Evolutionary conservation across 2,797 vertebrate genomes (phyloP).

Genomic region (Chiloscyllium punctatum): DNA sequence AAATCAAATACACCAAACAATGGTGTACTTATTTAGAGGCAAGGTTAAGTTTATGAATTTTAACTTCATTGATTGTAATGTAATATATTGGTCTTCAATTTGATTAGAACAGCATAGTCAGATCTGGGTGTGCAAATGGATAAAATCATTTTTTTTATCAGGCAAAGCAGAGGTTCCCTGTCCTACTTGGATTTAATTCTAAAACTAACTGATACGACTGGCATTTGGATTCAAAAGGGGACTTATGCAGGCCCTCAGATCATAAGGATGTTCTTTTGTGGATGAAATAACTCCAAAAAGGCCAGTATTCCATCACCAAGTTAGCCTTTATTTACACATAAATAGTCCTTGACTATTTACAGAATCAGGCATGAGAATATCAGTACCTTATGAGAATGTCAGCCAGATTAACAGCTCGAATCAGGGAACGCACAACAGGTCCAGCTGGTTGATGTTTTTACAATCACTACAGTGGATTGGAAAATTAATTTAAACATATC

Average conservation of each 20-base stretch:
- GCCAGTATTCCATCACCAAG: too few species aligned
- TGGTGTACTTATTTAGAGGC: not conserved
- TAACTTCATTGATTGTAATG: not conserved
- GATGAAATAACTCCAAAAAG: not conserved
- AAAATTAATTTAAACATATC: not conserved
- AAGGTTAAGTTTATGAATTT: not conserved
- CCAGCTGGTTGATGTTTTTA: too few species aligned
- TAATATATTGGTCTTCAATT: not conserved
- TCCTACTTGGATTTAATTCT: not conserved
- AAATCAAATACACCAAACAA: not conserved
- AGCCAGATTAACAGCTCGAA: too few species aligned
- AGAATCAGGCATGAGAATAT: too few species aligned
- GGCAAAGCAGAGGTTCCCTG: not conserved
- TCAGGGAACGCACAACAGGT: too few species aligned
- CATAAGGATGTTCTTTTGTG: not conserved
- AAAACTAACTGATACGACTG: not conserved
- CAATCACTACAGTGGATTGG: too few species aligned
- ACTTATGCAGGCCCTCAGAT: not conserved
- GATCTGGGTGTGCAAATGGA: not conserved
- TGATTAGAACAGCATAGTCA: not conserved
- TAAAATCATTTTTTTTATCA: not conserved
- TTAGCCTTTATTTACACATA: too few species aligned
- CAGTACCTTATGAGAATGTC: too few species aligned
- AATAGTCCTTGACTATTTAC: too few species aligned
- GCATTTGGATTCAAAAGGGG: not conserved